Evolutionary conservation across 1,140 invertebrate species (phyloP), one percentile per base, ranked within the genome.

Genomic region (Drosophila subobscura): DNA sequence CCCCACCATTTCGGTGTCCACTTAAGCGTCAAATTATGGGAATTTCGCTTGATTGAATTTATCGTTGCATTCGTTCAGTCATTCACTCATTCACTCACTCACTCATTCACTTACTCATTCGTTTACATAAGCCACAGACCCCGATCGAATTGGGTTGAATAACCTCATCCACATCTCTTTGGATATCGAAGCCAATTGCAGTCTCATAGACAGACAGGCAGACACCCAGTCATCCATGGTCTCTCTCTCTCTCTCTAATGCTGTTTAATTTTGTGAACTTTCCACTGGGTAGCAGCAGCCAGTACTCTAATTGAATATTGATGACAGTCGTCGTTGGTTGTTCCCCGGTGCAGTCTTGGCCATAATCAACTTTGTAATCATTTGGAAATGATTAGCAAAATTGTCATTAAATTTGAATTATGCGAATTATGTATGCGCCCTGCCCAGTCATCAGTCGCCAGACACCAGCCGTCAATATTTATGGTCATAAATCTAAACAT

Each of bases 11-110:
- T 79, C 54, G 66, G 72, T 88, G 83, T 88, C 83, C 83, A 88
- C 57, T 88, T 88, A 83, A 88, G 83, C 83, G 83, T 88, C 83
- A 88, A 88, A 88, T 88, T 88, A 88, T 88, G 83, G 83, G 83
- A 88, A 88, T 88, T 88, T 88, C 83, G 83, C 83, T 88, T 89
- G 83, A 88, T 88, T 88, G 83, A 88, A 88, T 88, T 89, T 85
- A 77, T 64, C 64, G 71, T 64, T 79, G 78, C 71, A 72, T 41
- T 47, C 78, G 46, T 25, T 54, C 33, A 53, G 50, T 72, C 77
- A 63, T 22, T 37, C 42, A 29, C 16, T 37, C 88, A 88, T 78
- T 61, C 77, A 61, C 16, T 37, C 88, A 88, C 78, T 61, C 77
- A 61, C 74, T 75, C 88, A 88, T 78, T 57, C 73, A 61, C 10